phyloP scores from a whole-genome alignment of 2,888 invertebrate species.

The Drosophila mimetica region DNA sequence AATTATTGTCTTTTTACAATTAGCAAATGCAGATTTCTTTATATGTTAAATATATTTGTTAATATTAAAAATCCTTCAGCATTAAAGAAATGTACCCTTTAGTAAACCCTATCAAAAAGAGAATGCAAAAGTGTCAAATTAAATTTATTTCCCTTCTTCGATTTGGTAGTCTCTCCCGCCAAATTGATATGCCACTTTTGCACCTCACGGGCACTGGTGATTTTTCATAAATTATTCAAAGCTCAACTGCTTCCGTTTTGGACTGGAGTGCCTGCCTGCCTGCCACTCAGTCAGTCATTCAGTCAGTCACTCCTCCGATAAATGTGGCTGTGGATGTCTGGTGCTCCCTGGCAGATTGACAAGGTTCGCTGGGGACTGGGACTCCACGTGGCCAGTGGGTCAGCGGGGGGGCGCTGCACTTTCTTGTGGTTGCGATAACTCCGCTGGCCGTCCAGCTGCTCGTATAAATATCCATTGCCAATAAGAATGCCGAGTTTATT shows the following conservation, averaged over 20 bases:
- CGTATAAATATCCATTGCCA: slow-evolving; percentile 68
- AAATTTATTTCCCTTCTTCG: slow-evolving; percentile 28
- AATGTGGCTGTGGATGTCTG: slow-evolving; percentile 9
- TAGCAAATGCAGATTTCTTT: too few species aligned
- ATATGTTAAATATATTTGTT: too few species aligned
- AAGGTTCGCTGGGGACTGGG: slow-evolving; percentile 35
- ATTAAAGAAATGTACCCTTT: too few species aligned
- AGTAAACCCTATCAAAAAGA: background rate
- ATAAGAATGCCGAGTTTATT: slow-evolving; percentile 63
- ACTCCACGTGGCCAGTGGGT: slow-evolving; percentile 25
- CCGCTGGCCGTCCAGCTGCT: slow-evolving; percentile 64
- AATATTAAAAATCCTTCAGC: too few species aligned
- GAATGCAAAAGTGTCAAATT: slow-evolving; percentile 46
- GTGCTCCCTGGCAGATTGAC: slow-evolving; percentile 54
- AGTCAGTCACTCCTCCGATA: slow-evolving; percentile 1
- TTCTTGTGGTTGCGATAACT: slow-evolving; percentile 62
- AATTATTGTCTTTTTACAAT: too few species aligned
- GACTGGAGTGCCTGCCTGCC: slow-evolving; percentile 28
- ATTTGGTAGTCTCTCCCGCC: background rate
- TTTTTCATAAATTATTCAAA: slow-evolving; percentile 78
- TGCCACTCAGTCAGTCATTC: slow-evolving; percentile 11
- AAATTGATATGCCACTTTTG: slow-evolving; percentile 72
- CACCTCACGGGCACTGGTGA: slow-evolving; percentile 37
- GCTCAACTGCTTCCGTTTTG: slow-evolving; percentile 74
- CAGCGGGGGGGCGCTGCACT: slow-evolving; percentile 58